Evolutionary conservation across 2,113 vertebrate genomes (phyloP).

Genomic region (Centropristis striata): DNA sequence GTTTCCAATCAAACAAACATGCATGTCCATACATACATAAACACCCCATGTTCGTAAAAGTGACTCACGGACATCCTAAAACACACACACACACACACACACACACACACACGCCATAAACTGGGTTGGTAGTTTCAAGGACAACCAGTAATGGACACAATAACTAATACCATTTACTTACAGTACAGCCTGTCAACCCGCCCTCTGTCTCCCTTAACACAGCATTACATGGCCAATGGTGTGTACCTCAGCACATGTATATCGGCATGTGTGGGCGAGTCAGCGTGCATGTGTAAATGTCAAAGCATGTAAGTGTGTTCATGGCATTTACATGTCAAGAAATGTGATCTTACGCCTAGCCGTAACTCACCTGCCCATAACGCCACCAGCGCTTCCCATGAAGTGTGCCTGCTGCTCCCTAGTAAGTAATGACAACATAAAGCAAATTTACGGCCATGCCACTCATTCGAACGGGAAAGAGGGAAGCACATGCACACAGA

Average conservation of each 20-base stretch:
- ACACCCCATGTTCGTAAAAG: neutral
- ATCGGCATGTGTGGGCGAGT: neutral
- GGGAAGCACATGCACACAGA: slow-evolving; percentile 19
- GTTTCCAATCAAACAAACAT: too few relatives aligned
- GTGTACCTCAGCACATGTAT: slow-evolving; percentile 14
- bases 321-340: slow-evolving; percentile 45
- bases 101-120: slow-evolving; percentile 48
- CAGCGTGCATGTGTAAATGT: slow-evolving; percentile 25
- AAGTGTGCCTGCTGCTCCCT: slow-evolving; percentile 52
- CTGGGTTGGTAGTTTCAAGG: slow-evolving; percentile 66
- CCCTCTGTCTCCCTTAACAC: slow-evolving; percentile 57
- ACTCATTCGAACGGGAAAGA: slow-evolving; percentile 57
- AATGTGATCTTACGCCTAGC: slow-evolving; percentile 45
- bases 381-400: slow-evolving; percentile 31
- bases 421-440: slow-evolving; percentile 86
- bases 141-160: slow-evolving; percentile 52
- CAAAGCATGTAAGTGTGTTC: slow-evolving; percentile 2
- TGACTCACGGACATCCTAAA: neutral
- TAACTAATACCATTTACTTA: slow-evolving; percentile 71
- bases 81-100: slow-evolving; percentile 15
- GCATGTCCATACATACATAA: slow-evolving; percentile 7
- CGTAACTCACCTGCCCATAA: slow-evolving; percentile 71
- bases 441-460: slow-evolving; percentile 77
- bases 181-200: slow-evolving; percentile 45
- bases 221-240: slow-evolving; percentile 52